A percentile compares a stretch with the other conserved stretches of the same genome.
Conservation (phyloP, 2,113 vertebrate species). For the Otolemur garnettii region DNA sequence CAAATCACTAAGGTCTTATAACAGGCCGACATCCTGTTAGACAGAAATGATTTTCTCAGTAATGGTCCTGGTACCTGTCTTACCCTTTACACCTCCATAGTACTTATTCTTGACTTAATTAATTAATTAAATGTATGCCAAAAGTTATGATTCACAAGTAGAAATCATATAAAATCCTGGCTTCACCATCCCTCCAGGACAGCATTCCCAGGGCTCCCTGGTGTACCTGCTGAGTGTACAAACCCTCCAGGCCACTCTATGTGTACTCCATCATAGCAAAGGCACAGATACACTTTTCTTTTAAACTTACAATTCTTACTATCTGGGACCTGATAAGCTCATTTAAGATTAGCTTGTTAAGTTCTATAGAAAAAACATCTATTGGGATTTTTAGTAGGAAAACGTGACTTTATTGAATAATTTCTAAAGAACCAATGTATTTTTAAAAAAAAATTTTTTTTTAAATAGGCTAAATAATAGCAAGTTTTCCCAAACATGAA, state of each 20-base stretch:
- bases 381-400: background rate
- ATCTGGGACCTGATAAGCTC: too few species aligned
- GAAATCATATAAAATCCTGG: accelerated
- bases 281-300: background rate
- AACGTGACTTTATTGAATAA: background rate
- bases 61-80: too few species aligned
- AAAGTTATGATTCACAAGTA: background rate
- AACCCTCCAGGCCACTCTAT: too few species aligned
- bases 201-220: accelerated
- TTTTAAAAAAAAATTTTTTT: background rate
- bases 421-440: background rate
- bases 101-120: too few species aligned
- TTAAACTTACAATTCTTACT: background rate
- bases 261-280: background rate
- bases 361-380: background rate
- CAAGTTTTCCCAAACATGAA: background rate
- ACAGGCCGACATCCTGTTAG: background rate
- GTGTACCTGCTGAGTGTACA: accelerated
- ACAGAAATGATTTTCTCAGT: background rate
- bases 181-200: background rate
- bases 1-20: background rate
- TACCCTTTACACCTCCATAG: accelerated
- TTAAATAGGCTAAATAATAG: background rate
- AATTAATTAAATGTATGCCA: background rate
- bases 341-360: background rate